phyloP scores from a whole-genome alignment of 2,113 vertebrate species.

The Lampris megalopsis region DNA sequence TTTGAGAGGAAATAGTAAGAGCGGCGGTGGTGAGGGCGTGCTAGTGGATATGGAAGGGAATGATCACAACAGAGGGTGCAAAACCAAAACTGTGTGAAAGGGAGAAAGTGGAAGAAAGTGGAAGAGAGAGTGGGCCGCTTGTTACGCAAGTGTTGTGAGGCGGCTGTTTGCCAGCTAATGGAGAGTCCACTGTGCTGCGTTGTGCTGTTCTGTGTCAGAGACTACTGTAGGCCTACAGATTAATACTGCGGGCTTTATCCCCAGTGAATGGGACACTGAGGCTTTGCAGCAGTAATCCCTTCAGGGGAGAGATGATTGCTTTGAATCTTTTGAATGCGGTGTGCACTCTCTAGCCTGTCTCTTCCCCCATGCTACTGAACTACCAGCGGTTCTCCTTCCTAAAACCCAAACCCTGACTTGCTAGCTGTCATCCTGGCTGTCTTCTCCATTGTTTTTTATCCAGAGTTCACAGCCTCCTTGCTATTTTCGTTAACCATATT shows the following conservation, averaged over 20 bases:
- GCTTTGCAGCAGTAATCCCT: conserved; percentile 80
- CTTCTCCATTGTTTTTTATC: too few relatives aligned
- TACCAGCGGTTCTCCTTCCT: too few relatives aligned
- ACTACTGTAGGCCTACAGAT: conserved; percentile 67
- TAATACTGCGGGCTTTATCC: conserved; percentile 80
- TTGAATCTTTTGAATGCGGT: conserved; percentile 62
- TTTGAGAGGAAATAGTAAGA: conserved; percentile 15
- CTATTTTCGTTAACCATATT: too few relatives aligned
- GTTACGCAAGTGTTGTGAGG: conserved; percentile 72
- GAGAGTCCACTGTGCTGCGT: not conserved
- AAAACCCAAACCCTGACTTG: too few relatives aligned
- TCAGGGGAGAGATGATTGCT: conserved; percentile 79
- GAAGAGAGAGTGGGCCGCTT: conserved; percentile 42
- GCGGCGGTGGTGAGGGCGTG: conserved; percentile 8
- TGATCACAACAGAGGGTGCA: not conserved
- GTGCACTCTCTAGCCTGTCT: conserved; percentile 5
- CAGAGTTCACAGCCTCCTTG: too few relatives aligned
- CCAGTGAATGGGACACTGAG: conserved; percentile 80
- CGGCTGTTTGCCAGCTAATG: not conserved
- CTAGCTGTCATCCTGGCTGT: too few relatives aligned
- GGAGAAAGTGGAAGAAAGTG: conserved; percentile 41
- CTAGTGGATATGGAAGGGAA: conserved; percentile 5
- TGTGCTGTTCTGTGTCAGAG: conserved; percentile 53
- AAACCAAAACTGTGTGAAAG: conserved; percentile 16
- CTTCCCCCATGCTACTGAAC: not conserved